Conservation (phyloP, 1,140 invertebrate genomes). For the Formica exsecta region DNA sequence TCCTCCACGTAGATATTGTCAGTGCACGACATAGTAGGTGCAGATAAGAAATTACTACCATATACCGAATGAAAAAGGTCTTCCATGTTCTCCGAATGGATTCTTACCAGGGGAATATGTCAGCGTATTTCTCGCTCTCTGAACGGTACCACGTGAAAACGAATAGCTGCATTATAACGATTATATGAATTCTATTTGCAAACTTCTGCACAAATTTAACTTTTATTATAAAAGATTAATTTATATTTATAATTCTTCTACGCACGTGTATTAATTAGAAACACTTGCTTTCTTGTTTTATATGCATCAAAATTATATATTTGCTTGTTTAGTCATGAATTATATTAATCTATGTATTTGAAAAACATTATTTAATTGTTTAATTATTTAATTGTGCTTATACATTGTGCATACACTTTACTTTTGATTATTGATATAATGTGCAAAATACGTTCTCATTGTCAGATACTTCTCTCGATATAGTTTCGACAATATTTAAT, state of each 20-base stretch:
- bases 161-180: conserved; percentile 46
- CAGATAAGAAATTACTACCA: conserved; percentile 62
- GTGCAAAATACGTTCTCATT: background rate
- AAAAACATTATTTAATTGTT: background rate
- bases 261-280: background rate
- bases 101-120: conserved; percentile 59
- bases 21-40: conserved; percentile 41
- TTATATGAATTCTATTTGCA: conserved; percentile 22
- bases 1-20: conserved; percentile 32
- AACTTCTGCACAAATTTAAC: conserved; percentile 6
- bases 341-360: background rate
- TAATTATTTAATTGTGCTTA: background rate
- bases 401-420: background rate
- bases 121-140: conserved; percentile 52
- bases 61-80: conserved; percentile 50
- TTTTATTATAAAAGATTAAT: conserved; percentile 8
- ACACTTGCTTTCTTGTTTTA: background rate
- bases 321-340: background rate
- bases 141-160: conserved; percentile 20
- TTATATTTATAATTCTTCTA: background rate
- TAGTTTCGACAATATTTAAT: background rate
- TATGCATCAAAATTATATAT: background rate
- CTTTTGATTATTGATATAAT: background rate
- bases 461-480: background rate
- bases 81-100: conserved; percentile 54